These are phyloP conservation scores for Spheniscus mendiculus DNA, from an alignment of 2,113 vertebrate species.

Conservation along the genomic window DNA sequence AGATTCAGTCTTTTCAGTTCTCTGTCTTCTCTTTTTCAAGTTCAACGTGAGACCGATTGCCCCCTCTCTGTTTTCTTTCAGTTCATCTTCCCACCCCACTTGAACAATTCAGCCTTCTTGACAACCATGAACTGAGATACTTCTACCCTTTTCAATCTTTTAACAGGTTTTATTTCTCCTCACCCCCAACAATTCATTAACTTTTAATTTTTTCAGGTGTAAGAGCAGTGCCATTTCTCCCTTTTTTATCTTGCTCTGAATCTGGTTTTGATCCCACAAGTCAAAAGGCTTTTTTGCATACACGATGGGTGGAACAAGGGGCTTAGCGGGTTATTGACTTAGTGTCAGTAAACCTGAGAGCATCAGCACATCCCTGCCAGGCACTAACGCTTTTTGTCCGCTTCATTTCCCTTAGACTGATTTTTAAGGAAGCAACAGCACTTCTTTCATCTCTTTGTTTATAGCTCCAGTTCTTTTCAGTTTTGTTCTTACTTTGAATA, in stretches of 20 bases:
- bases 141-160: not conserved
- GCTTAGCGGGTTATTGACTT: not conserved
- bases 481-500: not conserved
- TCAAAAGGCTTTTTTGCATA: not conserved
- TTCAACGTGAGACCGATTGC: not conserved
- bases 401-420: not conserved
- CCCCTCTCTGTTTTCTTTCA: not conserved
- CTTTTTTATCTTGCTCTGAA: not conserved
- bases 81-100: not conserved
- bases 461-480: not conserved
- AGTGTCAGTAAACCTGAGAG: not conserved
- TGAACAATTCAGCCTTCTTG: not conserved
- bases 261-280: not conserved
- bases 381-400: not conserved
- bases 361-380: not conserved
- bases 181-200: not conserved
- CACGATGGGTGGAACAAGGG: not conserved
- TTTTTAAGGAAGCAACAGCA: not conserved
- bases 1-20: not conserved
- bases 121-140: not conserved
- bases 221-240: not conserved
- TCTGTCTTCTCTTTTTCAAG: not conserved
- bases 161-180: not conserved
- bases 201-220: not conserved
- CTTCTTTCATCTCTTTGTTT: not conserved